These are phyloP conservation scores for Harpalus rufipes DNA, from an alignment of 2,888 invertebrate genomes.

Conservation along the genomic window DNA sequence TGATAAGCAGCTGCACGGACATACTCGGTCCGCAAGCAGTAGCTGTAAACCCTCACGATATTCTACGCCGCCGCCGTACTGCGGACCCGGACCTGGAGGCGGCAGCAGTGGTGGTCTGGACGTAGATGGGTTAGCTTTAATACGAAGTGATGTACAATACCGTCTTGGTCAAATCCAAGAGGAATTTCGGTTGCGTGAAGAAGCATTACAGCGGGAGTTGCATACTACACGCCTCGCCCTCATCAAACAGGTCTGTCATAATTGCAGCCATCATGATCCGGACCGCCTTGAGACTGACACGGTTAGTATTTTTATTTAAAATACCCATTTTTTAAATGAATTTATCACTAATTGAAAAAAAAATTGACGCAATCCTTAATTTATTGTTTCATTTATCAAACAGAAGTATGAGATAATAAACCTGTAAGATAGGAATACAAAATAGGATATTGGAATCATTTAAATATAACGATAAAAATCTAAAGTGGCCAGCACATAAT, in stretches of 20 bases:
- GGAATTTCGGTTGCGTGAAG: slow-evolving; percentile 88
- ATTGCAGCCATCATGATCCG: slow-evolving; percentile 80
- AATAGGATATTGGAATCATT: too few relatives aligned
- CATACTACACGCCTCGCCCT: slow-evolving; percentile 88
- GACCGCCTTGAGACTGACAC: slow-evolving; percentile 79
- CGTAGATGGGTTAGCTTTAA: slow-evolving; percentile 86
- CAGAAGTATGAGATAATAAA: background rate
- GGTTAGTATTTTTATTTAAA: slow-evolving; percentile 76
- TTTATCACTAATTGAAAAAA: background rate
- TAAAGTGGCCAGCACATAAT: too few relatives aligned
- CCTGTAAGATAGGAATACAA: too few relatives aligned
- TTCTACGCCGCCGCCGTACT: slow-evolving; percentile 79
- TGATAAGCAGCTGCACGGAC: slow-evolving; percentile 71
- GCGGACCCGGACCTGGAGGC: slow-evolving; percentile 73
- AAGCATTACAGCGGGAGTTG: slow-evolving; percentile 87
- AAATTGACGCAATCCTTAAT: background rate
- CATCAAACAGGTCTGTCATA: slow-evolving; percentile 83
- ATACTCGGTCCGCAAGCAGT: slow-evolving; percentile 60
- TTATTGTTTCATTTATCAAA: slow-evolving; percentile 8
- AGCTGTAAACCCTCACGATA: slow-evolving; percentile 72
- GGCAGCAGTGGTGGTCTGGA: slow-evolving; percentile 77
- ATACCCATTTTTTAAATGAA: background rate
- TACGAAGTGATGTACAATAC: slow-evolving; percentile 86
- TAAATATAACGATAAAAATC: too few relatives aligned
- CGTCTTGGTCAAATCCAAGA: slow-evolving; percentile 90